A percentile compares a stretch with the other conserved stretches of the same genome.
phyloP scores from a whole-genome alignment of 2,888 invertebrate species.

The Erebia aethiops region DNA sequence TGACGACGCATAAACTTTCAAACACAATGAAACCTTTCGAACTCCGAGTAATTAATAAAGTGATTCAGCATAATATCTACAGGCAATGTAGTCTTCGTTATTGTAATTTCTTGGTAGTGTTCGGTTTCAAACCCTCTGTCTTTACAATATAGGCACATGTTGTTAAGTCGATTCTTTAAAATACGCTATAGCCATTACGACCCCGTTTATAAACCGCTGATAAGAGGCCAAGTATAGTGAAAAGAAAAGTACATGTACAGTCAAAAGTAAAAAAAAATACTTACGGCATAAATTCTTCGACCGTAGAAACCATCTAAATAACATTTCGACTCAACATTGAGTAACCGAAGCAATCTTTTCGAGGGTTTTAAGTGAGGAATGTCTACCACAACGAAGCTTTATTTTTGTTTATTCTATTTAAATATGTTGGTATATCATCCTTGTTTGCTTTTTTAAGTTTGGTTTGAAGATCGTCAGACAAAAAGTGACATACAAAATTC shows the following conservation, averaged over 20 bases:
- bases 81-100: background rate
- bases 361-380: background rate
- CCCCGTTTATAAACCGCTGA: background rate
- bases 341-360: no score
- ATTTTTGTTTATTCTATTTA: background rate
- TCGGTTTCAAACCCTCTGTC: background rate
- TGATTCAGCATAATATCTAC: slow-evolving; percentile 23
- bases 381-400: background rate
- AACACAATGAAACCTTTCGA: slow-evolving; percentile 9
- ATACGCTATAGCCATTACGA: no score
- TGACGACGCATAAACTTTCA: slow-evolving; percentile 19
- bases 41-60: slow-evolving; percentile 30
- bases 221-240: no score
- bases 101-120: slow-evolving; percentile 7
- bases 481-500: background rate
- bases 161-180: no score
- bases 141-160: background rate
- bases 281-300: no score
- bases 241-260: no score
- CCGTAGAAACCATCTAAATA: no score
- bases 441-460: background rate
- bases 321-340: no score
- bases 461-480: background rate
- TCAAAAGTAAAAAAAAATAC: no score
- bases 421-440: no score